Base-by-base conservation (phyloP, 2,888 invertebrate species). In the Papilio protenor region DNA sequence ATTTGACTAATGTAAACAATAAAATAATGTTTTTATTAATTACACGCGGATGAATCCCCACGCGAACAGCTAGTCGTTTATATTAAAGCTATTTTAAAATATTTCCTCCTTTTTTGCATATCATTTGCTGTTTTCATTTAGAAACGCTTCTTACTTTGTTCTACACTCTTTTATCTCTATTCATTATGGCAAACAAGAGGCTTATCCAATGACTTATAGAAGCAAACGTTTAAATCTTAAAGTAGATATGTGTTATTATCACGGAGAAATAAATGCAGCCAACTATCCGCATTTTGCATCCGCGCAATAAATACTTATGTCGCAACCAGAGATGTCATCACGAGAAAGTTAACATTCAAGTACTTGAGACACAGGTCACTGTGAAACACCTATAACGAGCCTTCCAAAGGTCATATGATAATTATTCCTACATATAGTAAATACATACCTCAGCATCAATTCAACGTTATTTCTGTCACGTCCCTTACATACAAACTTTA, bases 291-390 rank as follows among this genome's bases (percentile, higher is more conserved):
- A 64, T 72, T 55, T 75, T 52, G 61, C 40, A 64, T 40, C 33
- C 71, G 27, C 33, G 64, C 47, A 57, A 45, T 72, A 72, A 64
- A 76, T 64, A 61, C 47, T 33, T 47, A n/a, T 71, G 61, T 77
- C 45, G 70, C 57, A 77, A 77, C 23, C 69, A 14, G n/a, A 70
- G 71, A 74, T 59, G 61, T 70, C 75, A 61, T 77, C 59, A 59
- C 40, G 71, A 21, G 77, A 77, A 77, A 77, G 77, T 75, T 64
- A 75, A 71, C 74, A 77, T 75, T 77, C 61, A 61, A 61, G 75
- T 71, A 71, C 77, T 61, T 27, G 52, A 55, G 47, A 73, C 61
- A 23, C 75, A 64, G 71, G 77, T 74, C 75, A 61, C 61, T 16
- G 40, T 52, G 61, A 70, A 73, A 74, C 40, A 71, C 61, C 61